Base-by-base conservation (phyloP, 2,797 vertebrate species). In the Halcyon badia region DNA sequence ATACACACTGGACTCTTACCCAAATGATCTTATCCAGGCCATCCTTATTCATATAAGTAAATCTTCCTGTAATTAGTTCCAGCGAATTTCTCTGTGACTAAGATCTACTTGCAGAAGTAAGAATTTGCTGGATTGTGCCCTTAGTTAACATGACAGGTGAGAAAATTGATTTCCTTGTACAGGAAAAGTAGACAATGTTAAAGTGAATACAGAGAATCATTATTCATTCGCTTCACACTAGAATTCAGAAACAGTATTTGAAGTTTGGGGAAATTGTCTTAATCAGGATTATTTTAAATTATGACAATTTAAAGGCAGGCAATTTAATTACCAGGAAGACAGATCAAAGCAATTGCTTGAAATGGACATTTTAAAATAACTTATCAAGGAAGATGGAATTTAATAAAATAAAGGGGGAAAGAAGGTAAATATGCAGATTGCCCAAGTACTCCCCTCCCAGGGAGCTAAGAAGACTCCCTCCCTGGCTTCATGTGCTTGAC, bases 201-300 rank as follows among this genome's bases (percentile, higher is more conserved):
- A 95, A 92, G 79, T 79, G 76, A 94, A 94, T 94, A 81, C 3
- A 7, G 37, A 69, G 60, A 94, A 88, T 94, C 79, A 61, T 96
- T 96, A 91, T 90, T 89, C 57, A 93, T 97, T 96, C 96, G 77
- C 61, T 85, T 95, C 95, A 95, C 57, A 39, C 46, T 75, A 64
- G 13, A 86, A 94, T 95, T 95, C 86, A 92, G 94, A 95, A 92
- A 20, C 70, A 46, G 54, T 80, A 90, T 96, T 97, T 96, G 95
- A 96, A 97, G 83, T 94, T 89, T 97, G 87, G 81, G 72, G 35
- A 91, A 96, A 85, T 82, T 95, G 87, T 97, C 69, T 94, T 97
- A 96, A 96, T 96, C 95, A 94, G 60, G 83, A 96, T 96, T 95
- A 95, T 95, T 96, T 95, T 82, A 96, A 93, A 96, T 94, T 6